Evolutionary conservation across 2,888 invertebrate species (phyloP).

Genomic region (Zaprionus obscuricornis): DNA sequence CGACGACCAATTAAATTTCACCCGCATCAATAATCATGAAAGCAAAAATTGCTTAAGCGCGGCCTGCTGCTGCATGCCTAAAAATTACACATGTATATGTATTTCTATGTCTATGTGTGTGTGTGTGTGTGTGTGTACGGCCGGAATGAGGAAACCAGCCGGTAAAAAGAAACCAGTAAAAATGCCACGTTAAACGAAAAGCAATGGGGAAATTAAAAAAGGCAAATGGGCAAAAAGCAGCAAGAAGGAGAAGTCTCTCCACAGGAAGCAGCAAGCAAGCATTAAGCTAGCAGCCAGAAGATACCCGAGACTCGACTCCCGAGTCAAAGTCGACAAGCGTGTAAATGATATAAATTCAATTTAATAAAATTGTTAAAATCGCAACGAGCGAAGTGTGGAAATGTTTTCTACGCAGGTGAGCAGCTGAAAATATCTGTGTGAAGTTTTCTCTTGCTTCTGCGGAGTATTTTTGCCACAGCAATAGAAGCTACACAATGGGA

Average conservation of each 20-base stretch:
- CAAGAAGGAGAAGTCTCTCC: background rate
- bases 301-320: slow-evolving; percentile 26
- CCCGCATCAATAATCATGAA: slow-evolving; percentile 81
- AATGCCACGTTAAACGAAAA: slow-evolving; percentile 75
- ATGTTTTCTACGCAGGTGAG: slow-evolving; percentile 78
- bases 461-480: slow-evolving; percentile 1
- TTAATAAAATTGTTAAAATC: slow-evolving; percentile 83
- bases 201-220: slow-evolving; percentile 74
- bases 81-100: slow-evolving; percentile 4
- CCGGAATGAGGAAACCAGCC: slow-evolving; percentile 12
- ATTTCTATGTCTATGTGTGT: background rate
- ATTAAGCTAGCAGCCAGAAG: too few relatives aligned
- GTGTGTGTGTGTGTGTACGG: slow-evolving; percentile 20
- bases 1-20: slow-evolving; percentile 81
- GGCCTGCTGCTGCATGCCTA: slow-evolving; percentile 36
- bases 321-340: slow-evolving; percentile 75
- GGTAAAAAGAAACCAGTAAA: slow-evolving; percentile 35
- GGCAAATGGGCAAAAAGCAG: slow-evolving; percentile 41
- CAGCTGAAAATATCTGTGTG: slow-evolving; percentile 72
- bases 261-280: slow-evolving; percentile 23
- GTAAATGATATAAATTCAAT: slow-evolving; percentile 83
- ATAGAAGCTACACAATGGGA: too few relatives aligned
- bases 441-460: slow-evolving; percentile 39
- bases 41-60: slow-evolving; percentile 72
- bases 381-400: slow-evolving; percentile 75